A percentile compares a stretch with the other conserved stretches of the same genome.
phyloP scores from a whole-genome alignment of 2,113 vertebrate genomes.

The Narcine bancroftii region DNA sequence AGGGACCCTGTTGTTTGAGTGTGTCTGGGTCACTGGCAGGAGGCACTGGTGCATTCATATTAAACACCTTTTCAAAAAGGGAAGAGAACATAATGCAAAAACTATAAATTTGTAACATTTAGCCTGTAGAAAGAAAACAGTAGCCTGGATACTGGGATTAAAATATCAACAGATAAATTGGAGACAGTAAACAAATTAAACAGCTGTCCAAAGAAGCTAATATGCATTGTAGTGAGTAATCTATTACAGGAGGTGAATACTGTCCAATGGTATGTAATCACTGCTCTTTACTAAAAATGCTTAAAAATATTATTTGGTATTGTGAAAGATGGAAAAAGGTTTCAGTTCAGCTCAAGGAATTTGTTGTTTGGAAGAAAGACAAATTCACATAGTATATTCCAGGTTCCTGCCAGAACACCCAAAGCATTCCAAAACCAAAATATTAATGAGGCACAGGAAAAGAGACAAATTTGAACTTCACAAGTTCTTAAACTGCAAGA shows the following conservation, averaged over 20 bases:
- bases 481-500: too few relatives aligned
- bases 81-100: background rate
- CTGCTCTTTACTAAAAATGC: background rate
- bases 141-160: background rate
- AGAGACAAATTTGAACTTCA: too few relatives aligned
- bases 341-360: background rate
- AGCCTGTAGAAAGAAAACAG: background rate
- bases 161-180: background rate
- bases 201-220: background rate
- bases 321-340: background rate
- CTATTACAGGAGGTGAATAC: background rate
- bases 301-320: background rate
- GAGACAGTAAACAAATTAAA: background rate
- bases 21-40: conserved; percentile 79
- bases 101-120: background rate
- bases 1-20: conserved; percentile 81
- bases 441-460: too few relatives aligned
- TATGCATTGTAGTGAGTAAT: background rate
- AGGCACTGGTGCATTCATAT: conserved; percentile 89
- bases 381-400: too few relatives aligned
- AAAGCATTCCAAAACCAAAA: too few relatives aligned
- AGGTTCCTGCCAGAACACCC: too few relatives aligned
- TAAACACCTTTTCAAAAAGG: conserved; percentile 75
- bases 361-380: background rate
- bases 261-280: background rate